phyloP scores from a whole-genome alignment of 2,113 vertebrate species.

The Nanger granti region DNA sequence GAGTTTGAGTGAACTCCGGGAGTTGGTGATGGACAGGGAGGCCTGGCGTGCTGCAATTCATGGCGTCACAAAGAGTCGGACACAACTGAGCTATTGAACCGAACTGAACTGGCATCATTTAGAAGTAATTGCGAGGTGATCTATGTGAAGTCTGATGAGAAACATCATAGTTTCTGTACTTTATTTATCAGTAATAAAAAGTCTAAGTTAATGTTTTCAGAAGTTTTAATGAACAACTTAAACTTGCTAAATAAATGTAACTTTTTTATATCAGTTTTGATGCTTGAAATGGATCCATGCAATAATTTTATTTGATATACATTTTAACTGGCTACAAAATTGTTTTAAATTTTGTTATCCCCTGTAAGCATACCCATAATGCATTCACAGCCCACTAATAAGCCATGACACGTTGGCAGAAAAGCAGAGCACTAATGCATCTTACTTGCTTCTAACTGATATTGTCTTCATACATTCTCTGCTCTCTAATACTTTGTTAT shows the following conservation, averaged over 20 bases:
- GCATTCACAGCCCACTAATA: background rate
- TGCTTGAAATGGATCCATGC: background rate
- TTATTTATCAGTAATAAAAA: background rate
- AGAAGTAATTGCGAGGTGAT: background rate
- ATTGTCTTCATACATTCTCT: background rate
- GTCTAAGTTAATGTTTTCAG: background rate
- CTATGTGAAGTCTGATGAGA: background rate
- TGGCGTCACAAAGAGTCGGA: too few relatives aligned
- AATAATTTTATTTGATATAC: background rate
- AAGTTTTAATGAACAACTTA: background rate
- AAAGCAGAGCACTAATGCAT: background rate
- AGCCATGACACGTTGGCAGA: background rate
- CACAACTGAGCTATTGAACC: too few relatives aligned
- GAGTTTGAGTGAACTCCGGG: too few relatives aligned
- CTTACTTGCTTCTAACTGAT: background rate
- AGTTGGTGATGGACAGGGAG: too few relatives aligned
- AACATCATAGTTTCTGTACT: background rate
- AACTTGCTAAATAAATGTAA: background rate
- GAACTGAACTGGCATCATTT: background rate
- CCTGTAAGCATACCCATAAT: background rate
- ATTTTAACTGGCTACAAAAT: background rate
- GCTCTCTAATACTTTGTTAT: background rate
- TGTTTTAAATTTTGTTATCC: background rate
- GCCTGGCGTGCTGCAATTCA: too few relatives aligned
- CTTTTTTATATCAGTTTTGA: background rate